These are phyloP conservation scores for Chloroceryle aenea DNA, from an alignment of 2,113 vertebrate genomes.

Conservation along the genomic window DNA sequence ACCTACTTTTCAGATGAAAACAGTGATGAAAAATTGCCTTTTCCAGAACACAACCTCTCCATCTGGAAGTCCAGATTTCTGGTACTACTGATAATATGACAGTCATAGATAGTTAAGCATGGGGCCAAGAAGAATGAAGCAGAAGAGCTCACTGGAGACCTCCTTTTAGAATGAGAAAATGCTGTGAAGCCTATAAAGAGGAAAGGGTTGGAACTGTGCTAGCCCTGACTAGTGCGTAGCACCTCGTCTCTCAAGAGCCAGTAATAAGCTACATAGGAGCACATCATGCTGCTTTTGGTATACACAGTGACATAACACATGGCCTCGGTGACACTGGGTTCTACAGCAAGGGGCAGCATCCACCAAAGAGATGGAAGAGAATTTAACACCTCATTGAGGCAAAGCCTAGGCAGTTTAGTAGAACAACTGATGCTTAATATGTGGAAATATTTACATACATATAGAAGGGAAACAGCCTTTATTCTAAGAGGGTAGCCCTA, in stretches of 20 bases:
- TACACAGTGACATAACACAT: not conserved
- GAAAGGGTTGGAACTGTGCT: not conserved
- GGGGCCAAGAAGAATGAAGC: not conserved
- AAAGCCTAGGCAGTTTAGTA: not conserved
- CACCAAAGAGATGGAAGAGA: not conserved
- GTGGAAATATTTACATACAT: not conserved
- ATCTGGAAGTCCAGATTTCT: not conserved
- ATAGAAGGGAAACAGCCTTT: not conserved
- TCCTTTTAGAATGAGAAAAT: not conserved
- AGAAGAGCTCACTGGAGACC: not conserved
- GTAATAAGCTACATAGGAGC: accelerated
- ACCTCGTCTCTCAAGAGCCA: not conserved
- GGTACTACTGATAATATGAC: accelerated
- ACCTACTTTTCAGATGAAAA: not conserved
- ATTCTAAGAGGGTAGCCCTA: not conserved
- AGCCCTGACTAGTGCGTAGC: accelerated
- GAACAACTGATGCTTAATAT: not conserved
- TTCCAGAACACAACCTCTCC: not conserved
- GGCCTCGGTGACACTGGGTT: not conserved
- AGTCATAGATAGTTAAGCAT: not conserved
- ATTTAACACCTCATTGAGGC: not conserved
- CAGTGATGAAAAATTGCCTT: not conserved
- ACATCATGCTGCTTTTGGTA: not conserved
- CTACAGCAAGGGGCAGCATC: not conserved
- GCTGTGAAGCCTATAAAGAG: not conserved